Evolutionary conservation across 2,797 vertebrate genomes (phyloP).

Genomic region (Lepus townsendii): DNA sequence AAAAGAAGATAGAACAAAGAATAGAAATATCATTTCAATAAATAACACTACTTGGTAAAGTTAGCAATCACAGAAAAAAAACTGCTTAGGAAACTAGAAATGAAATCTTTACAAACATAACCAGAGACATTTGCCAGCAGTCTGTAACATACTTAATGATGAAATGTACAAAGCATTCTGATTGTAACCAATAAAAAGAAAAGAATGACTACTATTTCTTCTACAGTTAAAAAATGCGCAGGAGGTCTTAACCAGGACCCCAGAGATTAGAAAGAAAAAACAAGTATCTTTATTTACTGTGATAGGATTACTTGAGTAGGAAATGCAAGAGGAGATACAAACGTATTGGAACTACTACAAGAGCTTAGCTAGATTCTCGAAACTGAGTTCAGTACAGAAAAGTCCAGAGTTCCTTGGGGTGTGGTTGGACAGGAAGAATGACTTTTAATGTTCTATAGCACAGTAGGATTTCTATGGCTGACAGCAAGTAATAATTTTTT

Average conservation of each 20-base stretch:
- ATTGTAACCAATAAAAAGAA: constrained; percentile 28
- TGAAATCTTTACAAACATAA: constrained; percentile 34
- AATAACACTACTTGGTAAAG: constrained; percentile 41
- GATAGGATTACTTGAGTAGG: background rate
- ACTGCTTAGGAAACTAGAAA: background rate
- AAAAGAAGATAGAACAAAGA: background rate
- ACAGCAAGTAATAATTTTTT: too few species aligned
- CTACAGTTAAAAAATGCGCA: constrained; percentile 18
- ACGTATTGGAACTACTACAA: background rate
- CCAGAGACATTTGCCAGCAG: background rate
- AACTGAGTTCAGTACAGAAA: constrained; percentile 28
- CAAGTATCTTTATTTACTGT: constrained; percentile 44
- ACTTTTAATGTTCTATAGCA: too few species aligned
- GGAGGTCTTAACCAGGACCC: background rate
- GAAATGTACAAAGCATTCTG: background rate
- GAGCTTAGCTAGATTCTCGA: constrained; percentile 7
- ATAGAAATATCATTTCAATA: background rate
- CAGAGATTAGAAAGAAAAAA: constrained; percentile 20
- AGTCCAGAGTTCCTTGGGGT: background rate
- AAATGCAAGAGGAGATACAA: constrained; percentile 45
- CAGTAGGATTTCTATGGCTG: too few species aligned
- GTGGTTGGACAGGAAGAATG: too few species aligned
- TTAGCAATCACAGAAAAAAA: constrained; percentile 31
- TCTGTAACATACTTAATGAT: background rate
- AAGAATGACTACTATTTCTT: constrained; percentile 12